phyloP scores from a whole-genome alignment of 2,797 vertebrate genomes.

The Rallus crepitans region DNA sequence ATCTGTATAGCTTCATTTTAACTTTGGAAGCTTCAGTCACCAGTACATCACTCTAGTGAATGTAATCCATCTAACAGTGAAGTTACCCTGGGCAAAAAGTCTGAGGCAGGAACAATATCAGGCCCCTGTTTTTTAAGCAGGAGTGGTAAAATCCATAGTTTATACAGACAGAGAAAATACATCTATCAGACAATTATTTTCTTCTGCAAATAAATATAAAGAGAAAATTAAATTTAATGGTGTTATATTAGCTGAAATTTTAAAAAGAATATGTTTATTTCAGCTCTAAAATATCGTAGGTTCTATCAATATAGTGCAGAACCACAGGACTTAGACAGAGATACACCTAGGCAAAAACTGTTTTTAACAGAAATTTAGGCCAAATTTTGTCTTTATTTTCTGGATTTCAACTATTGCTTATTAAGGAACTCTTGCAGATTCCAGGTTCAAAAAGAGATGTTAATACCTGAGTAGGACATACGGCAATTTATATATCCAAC shows the following conservation, averaged over 20 bases:
- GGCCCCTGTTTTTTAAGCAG: neutral
- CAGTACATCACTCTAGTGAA: neutral
- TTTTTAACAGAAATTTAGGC: neutral
- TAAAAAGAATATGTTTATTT: neutral
- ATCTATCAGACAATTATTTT: neutral
- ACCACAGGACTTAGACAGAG: rapidly evolving
- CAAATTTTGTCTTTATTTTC: neutral
- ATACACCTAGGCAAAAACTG: neutral
- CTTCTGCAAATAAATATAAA: neutral
- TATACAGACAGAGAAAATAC: neutral
- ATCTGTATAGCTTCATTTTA: neutral
- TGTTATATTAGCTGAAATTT: neutral
- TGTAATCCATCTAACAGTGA: neutral
- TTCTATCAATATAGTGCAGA: neutral
- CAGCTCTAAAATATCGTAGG: neutral
- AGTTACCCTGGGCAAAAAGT: neutral
- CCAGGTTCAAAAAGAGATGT: neutral
- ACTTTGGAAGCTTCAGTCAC: neutral
- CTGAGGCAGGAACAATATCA: neutral
- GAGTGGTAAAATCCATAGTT: neutral
- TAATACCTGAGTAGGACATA: neutral
- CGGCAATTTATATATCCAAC: neutral
- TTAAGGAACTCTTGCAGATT: neutral
- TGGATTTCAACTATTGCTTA: neutral
- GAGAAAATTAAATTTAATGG: neutral